Evolutionary conservation across 2,888 invertebrate genomes (phyloP), one percentile per base, ranked within the genome.

Genomic region (Agrotis ipsilon): DNA sequence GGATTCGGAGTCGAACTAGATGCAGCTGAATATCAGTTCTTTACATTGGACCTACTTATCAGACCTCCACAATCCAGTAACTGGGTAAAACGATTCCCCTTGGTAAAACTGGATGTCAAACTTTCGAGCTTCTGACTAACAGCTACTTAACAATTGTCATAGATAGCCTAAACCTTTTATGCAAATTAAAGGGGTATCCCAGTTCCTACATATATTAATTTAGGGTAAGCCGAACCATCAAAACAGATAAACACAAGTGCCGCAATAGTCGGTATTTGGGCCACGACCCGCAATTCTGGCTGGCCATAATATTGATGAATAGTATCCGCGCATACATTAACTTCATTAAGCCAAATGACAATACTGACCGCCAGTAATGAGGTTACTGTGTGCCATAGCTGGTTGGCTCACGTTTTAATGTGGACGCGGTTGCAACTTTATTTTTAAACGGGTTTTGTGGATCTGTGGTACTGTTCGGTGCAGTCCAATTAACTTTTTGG

Each of bases 311-410:
- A 82, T 68, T 79, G 83, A 78, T 73, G 79, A 77, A 61, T 51
- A 54, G 67, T 78, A 63, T 80, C 82, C 73, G 74, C 46, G 48
- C 66, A 71, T 73, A 67, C 18, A 78, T 80, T 82, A 78, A 67
- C 78, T 81, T 68, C 45, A 77, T 79, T 78, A 68, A 65, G 27
- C 55, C 18, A 16, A 49, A 19, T 54, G 62, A 63, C 79, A 75
- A 57, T 58, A 48, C 68, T 82, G 78, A 69, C 82, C 80, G 82
- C 45, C 27, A 13, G 11, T 82, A 83, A 80, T 83, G 70, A 75
- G 72, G 75, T 79, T 63, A 75, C 48, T 69, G 68, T 55, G 18
- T 32, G 32, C 57, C 57, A 54, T 68, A 13, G 54, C 32, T 55
- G 63, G 32, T 46, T 68, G 39, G 58, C 51, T 21, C 46, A 49